Base-by-base conservation (phyloP, 2,113 vertebrate genomes). In the Parus major region DNA sequence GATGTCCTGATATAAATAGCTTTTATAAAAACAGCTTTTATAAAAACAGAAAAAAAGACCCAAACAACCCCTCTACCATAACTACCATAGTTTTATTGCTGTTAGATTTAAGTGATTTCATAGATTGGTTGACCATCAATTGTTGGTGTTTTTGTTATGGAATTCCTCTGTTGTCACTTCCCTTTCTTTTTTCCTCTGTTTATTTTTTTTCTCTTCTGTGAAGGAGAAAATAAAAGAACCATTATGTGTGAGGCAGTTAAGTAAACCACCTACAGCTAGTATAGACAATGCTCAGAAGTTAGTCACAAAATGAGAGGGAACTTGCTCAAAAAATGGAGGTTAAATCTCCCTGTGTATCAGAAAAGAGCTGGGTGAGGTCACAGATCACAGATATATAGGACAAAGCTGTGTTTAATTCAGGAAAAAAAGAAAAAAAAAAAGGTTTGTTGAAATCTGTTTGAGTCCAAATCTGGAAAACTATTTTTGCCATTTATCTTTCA, bases 401-500 rank as follows among this genome's bases (percentile, higher is more conserved):
- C 15, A 91, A 82, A 93, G 17, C 41, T 61, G 19, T 61, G 10
- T 87, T 85, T 61, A 63, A 71, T 56, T 60, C 41, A 60, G 17
- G 63, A 73, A 60, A 10, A 4, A 39, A 39, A 36, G 36, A 27
- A 23, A 36, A 52, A 42, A 53, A 66, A 57, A 56, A 41, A 31
- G 1, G 3, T 56, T 91, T 36, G 6, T 47, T 84, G 63, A 71
- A 63, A 76, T 68, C 75, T 76, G 16, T 85, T 68, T 92, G 64
- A 93, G 81, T 61, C 29, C 35, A 81, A 93, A 94, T 42, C 46
- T 87, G 46, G 85, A 88, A 95, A 90, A 71, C 46, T 83, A 50
- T 88, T 86, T 92, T 91, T 94, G 25, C 25, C 63, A 22, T 82
- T 89, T 94, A 61, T 61, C 78, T 92, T 96, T 65, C 31, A 53